phyloP scores from a whole-genome alignment of 2,888 invertebrate genomes.

The Tolmerus cingulatus region DNA sequence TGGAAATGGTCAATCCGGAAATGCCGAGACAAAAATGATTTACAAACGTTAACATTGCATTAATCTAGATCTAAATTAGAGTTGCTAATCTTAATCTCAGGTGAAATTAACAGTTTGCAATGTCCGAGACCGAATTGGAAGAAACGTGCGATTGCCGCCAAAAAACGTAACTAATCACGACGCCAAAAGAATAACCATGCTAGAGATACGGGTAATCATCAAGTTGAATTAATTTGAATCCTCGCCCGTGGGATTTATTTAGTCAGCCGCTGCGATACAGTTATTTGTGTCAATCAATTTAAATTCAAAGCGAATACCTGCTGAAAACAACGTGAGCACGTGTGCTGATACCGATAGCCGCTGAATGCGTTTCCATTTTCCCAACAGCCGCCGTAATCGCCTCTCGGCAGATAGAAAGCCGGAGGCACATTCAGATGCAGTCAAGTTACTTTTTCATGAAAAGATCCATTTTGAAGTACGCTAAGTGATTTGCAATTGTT shows the following conservation, averaged over 20 bases:
- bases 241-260: not conserved
- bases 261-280: not conserved
- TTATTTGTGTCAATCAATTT: slow-evolving; percentile 42
- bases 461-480: not conserved
- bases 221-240: not conserved
- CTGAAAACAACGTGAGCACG: slow-evolving; percentile 34
- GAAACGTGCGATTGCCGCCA: not conserved
- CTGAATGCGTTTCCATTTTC: slow-evolving; percentile 14
- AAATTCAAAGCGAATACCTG: slow-evolving; percentile 27
- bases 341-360: not conserved
- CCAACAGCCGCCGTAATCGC: not conserved
- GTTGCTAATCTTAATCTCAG: not conserved
- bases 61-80: slow-evolving; percentile 10
- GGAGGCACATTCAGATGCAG: not conserved
- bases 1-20: not conserved
- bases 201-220: not conserved
- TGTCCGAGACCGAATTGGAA: not conserved
- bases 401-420: not conserved
- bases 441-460: not conserved
- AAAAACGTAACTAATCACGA: not conserved
- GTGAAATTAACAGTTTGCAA: not conserved
- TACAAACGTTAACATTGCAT: not conserved
- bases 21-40: not conserved
- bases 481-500: slow-evolving; percentile 2
- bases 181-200: not conserved